A percentile compares a stretch with the other conserved stretches of the same genome.
Evolutionary conservation across 2,888 invertebrate species (phyloP).

Genomic region (Endotricha flammealis): DNA sequence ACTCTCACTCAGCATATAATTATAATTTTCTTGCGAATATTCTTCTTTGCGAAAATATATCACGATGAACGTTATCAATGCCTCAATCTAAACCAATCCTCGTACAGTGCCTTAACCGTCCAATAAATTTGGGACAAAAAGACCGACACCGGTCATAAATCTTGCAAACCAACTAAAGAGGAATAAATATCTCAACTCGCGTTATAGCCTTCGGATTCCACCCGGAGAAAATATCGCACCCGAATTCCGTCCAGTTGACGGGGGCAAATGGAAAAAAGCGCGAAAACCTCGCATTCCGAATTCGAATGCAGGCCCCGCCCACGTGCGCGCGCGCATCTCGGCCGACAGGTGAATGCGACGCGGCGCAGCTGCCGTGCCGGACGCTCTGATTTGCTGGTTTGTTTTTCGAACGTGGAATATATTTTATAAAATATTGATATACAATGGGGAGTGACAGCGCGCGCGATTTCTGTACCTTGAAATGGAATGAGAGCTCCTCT

Average conservation of each 20-base stretch:
- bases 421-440: conserved; percentile 64
- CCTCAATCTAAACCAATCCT: conserved; percentile 9
- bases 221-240: conserved; percentile 74
- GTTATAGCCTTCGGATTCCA: conserved; percentile 70
- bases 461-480: conserved; percentile 38
- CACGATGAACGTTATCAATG: conserved; percentile 6
- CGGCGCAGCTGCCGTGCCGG: conserved; percentile 50
- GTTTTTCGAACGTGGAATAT: conserved; percentile 56
- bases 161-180: conserved; percentile 41
- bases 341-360: conserved; percentile 72
- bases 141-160: conserved; percentile 47
- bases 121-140: conserved; percentile 56
- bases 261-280: conserved; percentile 63
- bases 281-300: conserved; percentile 56
- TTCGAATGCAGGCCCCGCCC: conserved; percentile 51
- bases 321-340: conserved; percentile 53
- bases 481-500: conserved; percentile 27
- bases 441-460: conserved; percentile 61
- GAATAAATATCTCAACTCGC: conserved; percentile 66
- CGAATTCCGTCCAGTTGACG: conserved; percentile 69
- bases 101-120: conserved; percentile 45
- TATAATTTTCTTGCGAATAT: no score
- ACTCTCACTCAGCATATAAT: no score
- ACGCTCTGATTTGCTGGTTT: conserved; percentile 58
- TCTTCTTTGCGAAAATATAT: no score